Conservation (phyloP, 64 coral and sea anemone genomes). For the Stichodactyla mertensii region DNA sequence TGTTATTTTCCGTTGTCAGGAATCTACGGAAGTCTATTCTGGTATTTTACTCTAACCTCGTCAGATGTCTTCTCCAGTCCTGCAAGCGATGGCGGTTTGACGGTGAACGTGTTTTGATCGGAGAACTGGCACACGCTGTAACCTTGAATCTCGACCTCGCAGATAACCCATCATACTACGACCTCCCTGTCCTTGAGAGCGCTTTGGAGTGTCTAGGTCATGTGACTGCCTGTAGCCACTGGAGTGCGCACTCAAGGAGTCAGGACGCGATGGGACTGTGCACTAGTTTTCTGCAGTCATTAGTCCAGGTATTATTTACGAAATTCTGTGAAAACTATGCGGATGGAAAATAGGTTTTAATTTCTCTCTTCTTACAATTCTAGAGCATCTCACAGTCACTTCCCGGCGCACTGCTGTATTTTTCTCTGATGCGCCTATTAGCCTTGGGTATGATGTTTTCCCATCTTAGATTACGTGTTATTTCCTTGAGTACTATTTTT, state of each 20-base stretch:
- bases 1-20: constrained; percentile 5
- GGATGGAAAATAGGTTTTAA: too few relatives aligned
- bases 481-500: too few relatives aligned
- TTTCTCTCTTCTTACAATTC: neutral
- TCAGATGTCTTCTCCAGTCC: constrained; percentile 35
- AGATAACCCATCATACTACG: constrained; percentile 91
- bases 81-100: constrained; percentile 60
- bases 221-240: constrained; percentile 47
- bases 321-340: too few relatives aligned
- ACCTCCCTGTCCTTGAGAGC: constrained; percentile 77
- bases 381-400: too few relatives aligned
- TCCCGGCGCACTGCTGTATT: too few relatives aligned
- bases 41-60: constrained; percentile 54
- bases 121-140: constrained; percentile 71
- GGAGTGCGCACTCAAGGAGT: constrained; percentile 63
- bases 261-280: constrained; percentile 58
- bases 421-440: too few relatives aligned
- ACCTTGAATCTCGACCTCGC: constrained; percentile 77
- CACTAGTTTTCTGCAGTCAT: constrained; percentile 46
- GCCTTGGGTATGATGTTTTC: too few relatives aligned
- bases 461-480: too few relatives aligned
- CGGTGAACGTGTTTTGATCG: constrained; percentile 69
- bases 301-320: constrained; percentile 58
- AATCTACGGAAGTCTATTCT: constrained; percentile 64
- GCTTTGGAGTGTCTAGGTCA: constrained; percentile 76